Evolutionary conservation across 2,113 vertebrate species (phyloP), one percentile per base, ranked within the genome.

Genomic region (Myotis lucifugus): DNA sequence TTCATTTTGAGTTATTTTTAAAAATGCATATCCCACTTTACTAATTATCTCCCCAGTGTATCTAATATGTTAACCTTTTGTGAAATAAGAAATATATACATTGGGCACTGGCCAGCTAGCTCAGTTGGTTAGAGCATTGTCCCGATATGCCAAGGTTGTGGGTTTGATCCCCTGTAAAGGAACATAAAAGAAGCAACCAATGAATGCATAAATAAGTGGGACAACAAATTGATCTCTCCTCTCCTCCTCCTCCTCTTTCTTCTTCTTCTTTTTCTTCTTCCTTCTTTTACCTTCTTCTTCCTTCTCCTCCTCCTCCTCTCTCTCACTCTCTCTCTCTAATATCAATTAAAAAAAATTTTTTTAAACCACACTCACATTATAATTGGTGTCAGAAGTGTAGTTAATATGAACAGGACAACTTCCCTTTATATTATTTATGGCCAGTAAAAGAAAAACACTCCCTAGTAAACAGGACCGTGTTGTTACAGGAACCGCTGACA

Each of bases 401-500:
- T 73, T 74, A 59, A 76, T 77, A 37, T 34, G 27, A 72, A 14
- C 50, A 32, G 23, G 37, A 81, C 50, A 91, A 23, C 67, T 79
- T 93, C 59, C 59, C 27, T 95, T 87, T 85, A 59, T n/a, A 8
- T 84, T 84, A 18, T 23, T 74, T 66, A 29, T 46, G 48, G 42
- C 42, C 48, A 64, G 1, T 88, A 54, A 70, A 79, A 88, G 72
- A 42, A 32, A 64, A 95, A 50, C 19, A 19, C 25, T 88, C 15
- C 11, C 14, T 17, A 64, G 32, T 72, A 66, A 83, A 32, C 9
- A 52, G 27, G 25, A 61, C 27, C 21, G 0, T 87, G 1, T 42
- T 67, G 29, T 81, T 91, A 25, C 54, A 97, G 96, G 87, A 70
- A 61, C 42, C 19, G 0, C 52, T 95, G 88, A 83, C 78, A 2